Evolutionary conservation across 2,888 invertebrate species (phyloP).

Genomic region (Masnerella sp.): DNA sequence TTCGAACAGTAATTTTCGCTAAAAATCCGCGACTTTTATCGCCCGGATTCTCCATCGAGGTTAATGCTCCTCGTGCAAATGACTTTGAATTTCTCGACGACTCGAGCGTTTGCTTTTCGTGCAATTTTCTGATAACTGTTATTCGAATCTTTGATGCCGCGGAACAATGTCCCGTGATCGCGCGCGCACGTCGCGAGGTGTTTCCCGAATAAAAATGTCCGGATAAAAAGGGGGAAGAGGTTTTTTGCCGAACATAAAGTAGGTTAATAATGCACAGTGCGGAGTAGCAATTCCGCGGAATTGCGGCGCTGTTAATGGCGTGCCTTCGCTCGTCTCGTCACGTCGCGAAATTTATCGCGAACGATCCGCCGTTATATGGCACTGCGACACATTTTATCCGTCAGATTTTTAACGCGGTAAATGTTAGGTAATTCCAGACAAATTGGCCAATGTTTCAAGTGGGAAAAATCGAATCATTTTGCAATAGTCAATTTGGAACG

Average conservation of each 20-base stretch:
- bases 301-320: slow-evolving; percentile 42
- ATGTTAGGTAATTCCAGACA: slow-evolving; percentile 18
- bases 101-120: slow-evolving; percentile 29
- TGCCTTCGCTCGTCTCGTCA: slow-evolving; percentile 39
- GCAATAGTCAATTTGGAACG: too few species aligned
- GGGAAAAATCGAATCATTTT: background rate
- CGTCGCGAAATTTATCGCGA: slow-evolving; percentile 48
- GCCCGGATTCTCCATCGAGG: slow-evolving; percentile 35
- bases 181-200: slow-evolving; percentile 5
- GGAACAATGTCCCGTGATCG: slow-evolving; percentile 25
- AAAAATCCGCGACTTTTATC: slow-evolving; percentile 19
- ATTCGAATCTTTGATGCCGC: slow-evolving; percentile 30
- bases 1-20: too few species aligned
- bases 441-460: slow-evolving; percentile 11
- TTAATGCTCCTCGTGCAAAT: slow-evolving; percentile 46
- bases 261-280: slow-evolving; percentile 57
- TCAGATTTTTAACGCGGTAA: slow-evolving; percentile 12
- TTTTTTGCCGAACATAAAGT: slow-evolving; percentile 39
- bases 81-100: slow-evolving; percentile 36
- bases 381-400: slow-evolving; percentile 43
- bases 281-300: slow-evolving; percentile 41
- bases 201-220: slow-evolving; percentile 25
- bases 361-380: slow-evolving; percentile 27
- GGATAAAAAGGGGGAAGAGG: slow-evolving; percentile 1
- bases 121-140: slow-evolving; percentile 56